Evolutionary conservation across 2,888 invertebrate species (phyloP), one percentile per base, ranked within the genome.

Genomic region (Eurois occulta): DNA sequence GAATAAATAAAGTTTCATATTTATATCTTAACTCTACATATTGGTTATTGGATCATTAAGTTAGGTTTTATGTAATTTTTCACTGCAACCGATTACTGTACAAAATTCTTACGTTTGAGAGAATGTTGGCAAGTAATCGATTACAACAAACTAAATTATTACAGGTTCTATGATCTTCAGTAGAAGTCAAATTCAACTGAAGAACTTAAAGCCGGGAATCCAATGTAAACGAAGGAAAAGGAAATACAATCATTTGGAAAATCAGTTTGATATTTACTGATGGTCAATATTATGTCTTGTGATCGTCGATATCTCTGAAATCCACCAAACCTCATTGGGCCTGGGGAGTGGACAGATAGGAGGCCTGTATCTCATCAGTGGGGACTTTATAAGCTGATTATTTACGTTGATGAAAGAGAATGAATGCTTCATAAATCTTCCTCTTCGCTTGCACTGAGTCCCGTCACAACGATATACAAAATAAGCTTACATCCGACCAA

Each of bases 1-100:
- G 80, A 86, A 81, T 87, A 86, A 85, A 86, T 87, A 83, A 77
- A 80, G 60, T 65, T 77, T 76, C 71, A 71, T 85, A 81, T 79
- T 81, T 81, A 68, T 73, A 86, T 60, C 80, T 78, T 86, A 85
- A 67, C 11, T 28, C 78, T 86, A 86, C 55, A 69, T 72, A 75
- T 70, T 67, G 83, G 80, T 77, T 86, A 77, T 43, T 48, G 60
- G 73, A 80, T 62, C 46, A 67, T 72, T 80, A 67, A 71, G 41
- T 79, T 72, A 60, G 24, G 11, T 62, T 66, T 60, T 52, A 55
- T 76, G 52, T 67, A 38, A 43, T 16, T 75, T 64, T 72, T 35
- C 24, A 68, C 66, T 65, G 65, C 2, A 58, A 69, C 73, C 24
- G n/a, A 65, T 64, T 64, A 75, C 32, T 55, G 13, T 18, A 65